A percentile compares a stretch with the other conserved stretches of the same genome.
These are phyloP conservation scores for Notiomystis cincta DNA, from an alignment of 2,113 vertebrate species.

Conservation along the genomic window DNA sequence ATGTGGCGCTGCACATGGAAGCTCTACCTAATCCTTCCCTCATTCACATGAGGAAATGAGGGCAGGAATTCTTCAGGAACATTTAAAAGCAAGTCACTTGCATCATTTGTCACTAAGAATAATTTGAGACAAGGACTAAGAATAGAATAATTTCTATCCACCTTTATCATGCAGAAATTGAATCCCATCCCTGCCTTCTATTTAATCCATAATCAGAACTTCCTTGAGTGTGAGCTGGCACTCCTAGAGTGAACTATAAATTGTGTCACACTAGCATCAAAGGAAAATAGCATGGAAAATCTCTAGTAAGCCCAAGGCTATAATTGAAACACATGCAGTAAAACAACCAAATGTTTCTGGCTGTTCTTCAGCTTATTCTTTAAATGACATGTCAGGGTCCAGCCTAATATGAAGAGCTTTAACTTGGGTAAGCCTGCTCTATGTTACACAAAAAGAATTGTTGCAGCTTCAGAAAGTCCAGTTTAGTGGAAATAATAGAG, in stretches of 20 bases:
- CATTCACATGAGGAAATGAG: constrained; percentile 1
- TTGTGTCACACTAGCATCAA: constrained; percentile 13
- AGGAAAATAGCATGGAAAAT: constrained; percentile 33
- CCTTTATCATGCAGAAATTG: background rate
- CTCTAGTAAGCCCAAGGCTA: background rate
- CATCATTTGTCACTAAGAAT: background rate
- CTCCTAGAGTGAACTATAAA: background rate
- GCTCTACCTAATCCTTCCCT: background rate
- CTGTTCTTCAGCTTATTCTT: constrained; percentile 14
- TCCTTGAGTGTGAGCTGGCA: constrained; percentile 2
- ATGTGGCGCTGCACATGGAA: background rate
- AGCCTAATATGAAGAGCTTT: background rate
- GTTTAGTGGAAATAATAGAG: background rate
- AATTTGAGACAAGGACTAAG: background rate
- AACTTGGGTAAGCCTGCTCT: background rate
- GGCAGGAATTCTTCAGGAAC: background rate
- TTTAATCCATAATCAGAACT: background rate
- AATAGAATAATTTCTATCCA: background rate
- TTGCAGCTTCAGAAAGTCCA: background rate
- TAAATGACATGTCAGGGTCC: background rate
- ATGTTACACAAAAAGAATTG: background rate
- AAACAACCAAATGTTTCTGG: constrained; percentile 14
- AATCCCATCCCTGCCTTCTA: background rate
- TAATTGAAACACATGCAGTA: constrained; percentile 24
- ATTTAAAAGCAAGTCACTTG: background rate